phyloP scores from a whole-genome alignment of 1,140 invertebrate genomes.

The Psix sp. region DNA sequence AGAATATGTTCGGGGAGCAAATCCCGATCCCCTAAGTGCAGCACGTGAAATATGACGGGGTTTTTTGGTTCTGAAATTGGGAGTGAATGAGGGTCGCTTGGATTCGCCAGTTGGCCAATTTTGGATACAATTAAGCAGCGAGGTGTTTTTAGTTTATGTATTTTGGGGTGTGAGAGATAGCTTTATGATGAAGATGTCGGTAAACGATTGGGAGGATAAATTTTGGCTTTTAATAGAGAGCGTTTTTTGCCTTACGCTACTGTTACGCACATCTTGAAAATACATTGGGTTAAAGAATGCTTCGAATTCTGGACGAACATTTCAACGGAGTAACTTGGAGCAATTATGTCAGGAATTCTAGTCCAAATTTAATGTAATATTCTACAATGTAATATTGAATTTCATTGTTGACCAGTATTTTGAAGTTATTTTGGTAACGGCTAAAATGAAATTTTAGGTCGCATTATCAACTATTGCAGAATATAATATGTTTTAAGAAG shows the following conservation, averaged over 20 bases:
- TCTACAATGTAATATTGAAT: neutral
- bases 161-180: no score
- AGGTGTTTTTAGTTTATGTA: neutral
- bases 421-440: no score
- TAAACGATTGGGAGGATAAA: no score
- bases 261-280: no score
- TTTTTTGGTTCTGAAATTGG: slow-evolving; percentile 28
- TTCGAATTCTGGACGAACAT: neutral
- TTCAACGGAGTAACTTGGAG: neutral
- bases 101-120: neutral
- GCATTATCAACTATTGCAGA: no score
- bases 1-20: slow-evolving; percentile 6
- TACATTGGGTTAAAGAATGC: neutral
- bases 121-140: slow-evolving; percentile 20
- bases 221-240: no score
- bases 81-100: neutral
- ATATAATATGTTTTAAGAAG: no score
- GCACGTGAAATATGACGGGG: slow-evolving; percentile 22
- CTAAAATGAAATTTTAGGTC: no score
- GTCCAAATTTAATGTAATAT: neutral
- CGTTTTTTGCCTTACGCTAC: no score
- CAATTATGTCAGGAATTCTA: neutral
- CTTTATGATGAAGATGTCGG: no score
- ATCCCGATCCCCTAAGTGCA: slow-evolving; percentile 26
- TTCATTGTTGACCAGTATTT: neutral